These are phyloP conservation scores for Gobiocypris rarus DNA, from an alignment of 2,113 vertebrate genomes.

Conservation along the genomic window DNA sequence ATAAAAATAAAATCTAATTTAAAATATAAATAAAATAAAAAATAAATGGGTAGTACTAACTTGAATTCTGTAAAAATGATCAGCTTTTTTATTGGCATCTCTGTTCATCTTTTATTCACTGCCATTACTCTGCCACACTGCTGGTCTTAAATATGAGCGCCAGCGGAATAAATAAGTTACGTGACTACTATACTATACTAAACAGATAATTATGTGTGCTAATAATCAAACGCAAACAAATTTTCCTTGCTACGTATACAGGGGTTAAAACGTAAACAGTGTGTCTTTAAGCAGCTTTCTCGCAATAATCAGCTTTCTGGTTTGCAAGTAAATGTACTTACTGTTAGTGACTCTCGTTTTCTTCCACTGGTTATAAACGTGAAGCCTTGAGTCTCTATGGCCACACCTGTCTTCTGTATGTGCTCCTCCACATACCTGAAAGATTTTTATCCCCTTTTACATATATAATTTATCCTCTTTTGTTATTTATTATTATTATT, in stretches of 20 bases:
- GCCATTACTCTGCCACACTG: not conserved
- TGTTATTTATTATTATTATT: too few relatives aligned
- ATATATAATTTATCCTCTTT: not conserved
- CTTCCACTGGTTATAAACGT: conserved; percentile 82
- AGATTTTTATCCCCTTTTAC: not conserved
- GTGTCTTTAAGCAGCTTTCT: not conserved
- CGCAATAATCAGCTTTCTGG: not conserved
- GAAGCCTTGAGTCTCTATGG: conserved; percentile 83
- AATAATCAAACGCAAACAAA: not conserved
- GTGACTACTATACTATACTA: too few relatives aligned
- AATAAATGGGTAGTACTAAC: not conserved
- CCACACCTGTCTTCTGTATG: conserved; percentile 81
- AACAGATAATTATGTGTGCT: not conserved
- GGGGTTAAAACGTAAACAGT: not conserved
- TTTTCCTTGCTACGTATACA: not conserved
- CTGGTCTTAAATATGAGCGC: not conserved
- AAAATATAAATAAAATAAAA: too few relatives aligned
- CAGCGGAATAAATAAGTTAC: too few relatives aligned
- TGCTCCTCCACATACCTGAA: conserved; percentile 82
- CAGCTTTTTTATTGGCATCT: not conserved
- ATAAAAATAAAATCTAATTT: too few relatives aligned
- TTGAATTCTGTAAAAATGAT: not conserved
- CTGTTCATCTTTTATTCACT: not conserved
- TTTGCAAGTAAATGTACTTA: conserved; percentile 57
- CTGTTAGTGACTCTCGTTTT: conserved; percentile 81